Conservation (phyloP, 2,888 invertebrate genomes). For the Stegophylla sp. region DNA sequence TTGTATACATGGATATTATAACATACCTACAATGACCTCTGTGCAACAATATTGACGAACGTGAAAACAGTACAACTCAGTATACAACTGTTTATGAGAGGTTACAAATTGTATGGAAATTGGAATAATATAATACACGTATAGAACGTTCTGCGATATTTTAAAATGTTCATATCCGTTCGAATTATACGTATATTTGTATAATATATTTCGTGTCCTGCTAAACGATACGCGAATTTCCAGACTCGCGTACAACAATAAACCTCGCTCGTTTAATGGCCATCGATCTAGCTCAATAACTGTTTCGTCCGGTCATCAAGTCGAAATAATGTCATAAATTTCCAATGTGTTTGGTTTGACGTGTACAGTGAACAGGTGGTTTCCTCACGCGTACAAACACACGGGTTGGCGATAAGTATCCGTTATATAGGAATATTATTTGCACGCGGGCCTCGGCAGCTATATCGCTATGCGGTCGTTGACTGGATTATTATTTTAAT, state of each 20-base stretch:
- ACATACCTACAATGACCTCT: constrained; percentile 42
- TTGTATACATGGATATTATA: constrained; percentile 47
- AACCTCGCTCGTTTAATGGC: neutral
- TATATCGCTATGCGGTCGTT: constrained; percentile 41
- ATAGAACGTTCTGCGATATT: too few species aligned
- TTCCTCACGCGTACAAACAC: constrained; percentile 33
- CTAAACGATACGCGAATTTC: neutral
- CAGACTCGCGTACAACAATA: neutral
- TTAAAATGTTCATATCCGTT: too few species aligned
- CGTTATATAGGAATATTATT: constrained; percentile 53
- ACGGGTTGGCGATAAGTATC: constrained; percentile 24
- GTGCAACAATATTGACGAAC: constrained; percentile 25
- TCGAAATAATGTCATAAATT: constrained; percentile 29
- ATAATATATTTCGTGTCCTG: neutral
- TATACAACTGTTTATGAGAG: neutral
- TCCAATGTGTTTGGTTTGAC: constrained; percentile 5
- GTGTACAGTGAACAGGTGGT: constrained; percentile 24
- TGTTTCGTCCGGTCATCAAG: constrained; percentile 21
- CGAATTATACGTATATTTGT: too few species aligned
- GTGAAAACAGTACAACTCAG: constrained; percentile 23
- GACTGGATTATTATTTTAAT: constrained; percentile 45
- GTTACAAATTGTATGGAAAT: neutral
- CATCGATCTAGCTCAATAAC: constrained; percentile 9
- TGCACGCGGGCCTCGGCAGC: constrained; percentile 20
- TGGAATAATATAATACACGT: too few species aligned